These are phyloP conservation scores for Acanthosepion lycidas DNA, from an alignment of 2,888 invertebrate genomes.

Conservation along the genomic window DNA sequence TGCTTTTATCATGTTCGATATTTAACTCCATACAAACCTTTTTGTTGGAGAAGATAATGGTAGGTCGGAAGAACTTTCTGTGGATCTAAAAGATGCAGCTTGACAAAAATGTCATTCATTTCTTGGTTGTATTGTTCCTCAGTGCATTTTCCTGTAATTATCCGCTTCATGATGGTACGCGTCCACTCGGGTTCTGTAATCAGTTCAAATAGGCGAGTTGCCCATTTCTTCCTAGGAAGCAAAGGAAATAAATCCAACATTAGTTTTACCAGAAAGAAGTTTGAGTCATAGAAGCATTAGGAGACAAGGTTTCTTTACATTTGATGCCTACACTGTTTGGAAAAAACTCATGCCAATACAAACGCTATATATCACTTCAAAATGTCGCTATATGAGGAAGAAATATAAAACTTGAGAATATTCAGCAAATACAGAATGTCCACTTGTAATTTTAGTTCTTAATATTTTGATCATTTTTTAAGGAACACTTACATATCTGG, in stretches of 20 bases:
- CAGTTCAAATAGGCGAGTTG: constrained; percentile 62
- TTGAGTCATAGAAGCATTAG: background rate
- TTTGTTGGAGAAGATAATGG: constrained; percentile 65
- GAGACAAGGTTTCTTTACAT: background rate
- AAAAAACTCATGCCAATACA: too few species aligned
- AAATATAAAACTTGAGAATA: too few species aligned
- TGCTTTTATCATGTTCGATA: background rate
- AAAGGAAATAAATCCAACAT: background rate
- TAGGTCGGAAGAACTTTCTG: constrained; percentile 70
- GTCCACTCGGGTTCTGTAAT: constrained; percentile 68
- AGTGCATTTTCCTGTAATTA: constrained; percentile 63
- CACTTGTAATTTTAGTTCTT: too few species aligned
- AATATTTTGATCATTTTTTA: too few species aligned
- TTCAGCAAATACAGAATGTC: too few species aligned
- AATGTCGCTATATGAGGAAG: too few species aligned
- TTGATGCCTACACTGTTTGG: background rate
- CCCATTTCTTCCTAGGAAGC: constrained; percentile 60
- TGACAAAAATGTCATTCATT: constrained; percentile 72
- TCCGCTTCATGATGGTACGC: constrained; percentile 60
- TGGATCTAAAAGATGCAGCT: constrained; percentile 71
- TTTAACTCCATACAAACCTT: constrained; percentile 58
- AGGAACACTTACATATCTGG: too few species aligned
- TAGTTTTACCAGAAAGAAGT: background rate
- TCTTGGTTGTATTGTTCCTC: constrained; percentile 69
- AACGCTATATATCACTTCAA: too few species aligned